Conservation (phyloP, 2,797 vertebrate species). For the Poecilia picta region DNA sequence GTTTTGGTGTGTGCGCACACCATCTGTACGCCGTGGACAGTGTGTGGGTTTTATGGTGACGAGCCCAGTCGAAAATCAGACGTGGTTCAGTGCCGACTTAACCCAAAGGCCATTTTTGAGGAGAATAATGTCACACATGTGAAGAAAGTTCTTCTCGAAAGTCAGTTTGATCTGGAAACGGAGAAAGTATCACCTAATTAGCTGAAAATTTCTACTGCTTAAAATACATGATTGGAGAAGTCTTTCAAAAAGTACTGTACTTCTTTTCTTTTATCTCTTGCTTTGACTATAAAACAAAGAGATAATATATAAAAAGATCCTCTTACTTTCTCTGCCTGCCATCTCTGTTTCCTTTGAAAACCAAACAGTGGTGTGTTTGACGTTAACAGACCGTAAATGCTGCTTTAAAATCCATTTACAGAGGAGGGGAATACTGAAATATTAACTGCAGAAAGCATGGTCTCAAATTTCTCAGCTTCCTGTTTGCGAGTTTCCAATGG, state of each 20-base stretch:
- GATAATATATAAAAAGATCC: background rate
- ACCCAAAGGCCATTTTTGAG: conserved; percentile 34
- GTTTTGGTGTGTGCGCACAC: conserved; percentile 18
- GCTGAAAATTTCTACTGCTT: conserved; percentile 15
- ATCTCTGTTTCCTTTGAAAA: conserved; percentile 57
- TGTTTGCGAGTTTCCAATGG: background rate
- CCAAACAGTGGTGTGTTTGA: conserved; percentile 63
- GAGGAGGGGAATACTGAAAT: background rate
- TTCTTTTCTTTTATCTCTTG: conserved; percentile 8
- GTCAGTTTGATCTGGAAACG: conserved; percentile 19
- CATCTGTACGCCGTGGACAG: conserved; percentile 46
- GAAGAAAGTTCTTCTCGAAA: conserved; percentile 37
- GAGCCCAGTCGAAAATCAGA: conserved; percentile 43
- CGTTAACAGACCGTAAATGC: conserved; percentile 61
- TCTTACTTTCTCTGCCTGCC: conserved; percentile 37
- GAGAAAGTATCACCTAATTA: conserved; percentile 37
- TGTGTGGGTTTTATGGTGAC: conserved; percentile 44
- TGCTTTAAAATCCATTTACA: conserved; percentile 32
- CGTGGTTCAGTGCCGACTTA: conserved; percentile 37
- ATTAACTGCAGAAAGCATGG: conserved; percentile 12
- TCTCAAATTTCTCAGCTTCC: background rate
- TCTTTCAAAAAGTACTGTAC: background rate
- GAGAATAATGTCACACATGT: conserved; percentile 32
- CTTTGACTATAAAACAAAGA: conserved; percentile 4
- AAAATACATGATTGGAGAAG: conserved; percentile 25